Percentiles rank a stretch among this genome's conserved stretches.
Evolutionary conservation across 2,113 vertebrate species (phyloP).

Genomic region (Psettodes erumei): DNA sequence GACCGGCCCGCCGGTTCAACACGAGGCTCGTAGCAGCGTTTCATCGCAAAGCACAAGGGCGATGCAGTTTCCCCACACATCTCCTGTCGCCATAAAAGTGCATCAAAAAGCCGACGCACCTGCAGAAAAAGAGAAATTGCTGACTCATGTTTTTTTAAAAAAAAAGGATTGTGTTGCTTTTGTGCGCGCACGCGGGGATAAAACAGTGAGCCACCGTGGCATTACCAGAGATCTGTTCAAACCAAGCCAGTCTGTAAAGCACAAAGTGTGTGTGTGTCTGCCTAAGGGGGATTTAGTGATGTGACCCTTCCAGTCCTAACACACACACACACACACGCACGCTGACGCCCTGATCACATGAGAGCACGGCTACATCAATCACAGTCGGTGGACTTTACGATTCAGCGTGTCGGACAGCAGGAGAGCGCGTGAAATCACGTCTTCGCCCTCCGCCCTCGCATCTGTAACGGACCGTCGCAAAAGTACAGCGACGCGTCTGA

Average conservation of each 20-base stretch:
- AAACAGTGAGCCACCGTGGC: neutral
- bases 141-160: neutral
- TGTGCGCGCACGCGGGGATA: neutral
- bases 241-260: conserved; percentile 18
- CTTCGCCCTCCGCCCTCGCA: no score
- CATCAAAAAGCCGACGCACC: neutral
- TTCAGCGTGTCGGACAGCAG: no score
- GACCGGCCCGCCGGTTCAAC: no score
- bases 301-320: conserved; percentile 16
- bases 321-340: conserved; percentile 23
- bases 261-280: neutral
- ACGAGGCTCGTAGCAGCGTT: no score
- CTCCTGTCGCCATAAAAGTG: no score
- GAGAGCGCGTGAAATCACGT: no score
- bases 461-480: no score
- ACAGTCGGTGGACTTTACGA: conserved; percentile 40
- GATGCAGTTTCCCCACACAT: no score
- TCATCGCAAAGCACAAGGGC: no score
- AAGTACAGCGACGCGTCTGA: no score
- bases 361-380: conserved; percentile 36
- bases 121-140: neutral
- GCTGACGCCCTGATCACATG: conserved; percentile 26
- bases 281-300: conserved; percentile 44
- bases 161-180: neutral
- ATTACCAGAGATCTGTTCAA: conserved; percentile 20